Percentiles rank a stretch among this genome's conserved stretches.
These are phyloP conservation scores for Charadrius vociferus DNA, from an alignment of 2,113 vertebrate species.

Conservation along the genomic window DNA sequence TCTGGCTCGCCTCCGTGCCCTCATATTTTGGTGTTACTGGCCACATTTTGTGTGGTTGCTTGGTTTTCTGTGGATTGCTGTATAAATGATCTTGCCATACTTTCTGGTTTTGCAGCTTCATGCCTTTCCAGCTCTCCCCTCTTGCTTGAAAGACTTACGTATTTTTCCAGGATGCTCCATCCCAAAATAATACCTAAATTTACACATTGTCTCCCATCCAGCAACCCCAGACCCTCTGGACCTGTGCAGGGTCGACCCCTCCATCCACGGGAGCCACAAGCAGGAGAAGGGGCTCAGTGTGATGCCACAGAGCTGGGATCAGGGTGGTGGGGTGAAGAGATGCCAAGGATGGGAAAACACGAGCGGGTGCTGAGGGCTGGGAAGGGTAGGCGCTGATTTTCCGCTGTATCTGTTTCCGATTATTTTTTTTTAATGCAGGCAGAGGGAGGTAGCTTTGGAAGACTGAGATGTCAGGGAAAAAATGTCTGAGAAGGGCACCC, in stretches of 20 bases:
- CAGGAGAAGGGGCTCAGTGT: neutral
- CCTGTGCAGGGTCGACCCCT: neutral
- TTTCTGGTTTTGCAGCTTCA: neutral
- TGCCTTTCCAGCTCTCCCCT: neutral
- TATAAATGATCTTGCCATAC: neutral
- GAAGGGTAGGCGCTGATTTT: neutral
- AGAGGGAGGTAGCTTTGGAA: neutral
- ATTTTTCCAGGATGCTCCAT: neutral
- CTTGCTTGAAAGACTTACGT: neutral
- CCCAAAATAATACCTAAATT: neutral
- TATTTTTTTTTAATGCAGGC: neutral
- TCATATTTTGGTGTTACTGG: neutral
- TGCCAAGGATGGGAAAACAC: neutral
- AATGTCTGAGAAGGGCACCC: too few species aligned
- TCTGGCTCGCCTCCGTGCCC: neutral
- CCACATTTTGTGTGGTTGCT: neutral
- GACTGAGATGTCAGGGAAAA: neutral
- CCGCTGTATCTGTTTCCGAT: fast-evolving
- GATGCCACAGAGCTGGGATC: neutral
- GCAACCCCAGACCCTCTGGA: neutral
- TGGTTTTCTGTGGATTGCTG: neutral
- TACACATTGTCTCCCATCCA: neutral
- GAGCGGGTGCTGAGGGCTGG: neutral
- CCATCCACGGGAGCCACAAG: neutral
- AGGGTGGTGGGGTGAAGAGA: neutral